Percentiles rank a stretch among this genome's conserved stretches.
These are phyloP conservation scores for Drosophila tanythrix DNA, from an alignment of 2,888 invertebrate species.

Conservation along the genomic window DNA sequence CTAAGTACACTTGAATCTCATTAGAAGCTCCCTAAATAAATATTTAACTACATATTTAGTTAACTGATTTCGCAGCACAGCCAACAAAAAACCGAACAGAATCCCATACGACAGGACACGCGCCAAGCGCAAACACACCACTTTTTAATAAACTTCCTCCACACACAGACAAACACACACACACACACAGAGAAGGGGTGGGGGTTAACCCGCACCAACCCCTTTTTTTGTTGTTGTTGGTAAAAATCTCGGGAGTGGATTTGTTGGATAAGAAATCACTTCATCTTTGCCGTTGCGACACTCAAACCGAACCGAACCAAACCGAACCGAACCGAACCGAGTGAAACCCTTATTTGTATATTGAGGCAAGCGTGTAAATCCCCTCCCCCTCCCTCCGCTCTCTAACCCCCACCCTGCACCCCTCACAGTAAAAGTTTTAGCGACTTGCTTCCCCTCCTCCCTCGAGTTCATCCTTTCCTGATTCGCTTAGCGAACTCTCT, in stretches of 20 bases:
- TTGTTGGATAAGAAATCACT: slow-evolving; percentile 80
- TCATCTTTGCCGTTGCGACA: slow-evolving; percentile 67
- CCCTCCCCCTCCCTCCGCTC: slow-evolving; percentile 36
- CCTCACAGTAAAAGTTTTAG: slow-evolving; percentile 14
- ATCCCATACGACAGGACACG: slow-evolving; percentile 65
- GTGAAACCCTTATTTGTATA: slow-evolving; percentile 79
- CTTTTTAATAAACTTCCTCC: slow-evolving; percentile 79
- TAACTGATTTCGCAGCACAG: slow-evolving; percentile 69
- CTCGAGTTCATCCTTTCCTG: slow-evolving; percentile 46
- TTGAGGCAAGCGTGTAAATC: slow-evolving; percentile 78
- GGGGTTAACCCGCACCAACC: slow-evolving; percentile 50
- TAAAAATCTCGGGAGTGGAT: slow-evolving; percentile 62
- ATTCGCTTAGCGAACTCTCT: slow-evolving; percentile 63
- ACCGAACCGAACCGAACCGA: slow-evolving; percentile 17
- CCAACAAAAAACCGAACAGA: slow-evolving; percentile 14
- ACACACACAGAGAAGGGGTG: slow-evolving; percentile 10
- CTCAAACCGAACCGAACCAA: slow-evolving; percentile 31
- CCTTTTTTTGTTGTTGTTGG: slow-evolving; percentile 41
- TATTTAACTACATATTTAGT: slow-evolving; percentile 75
- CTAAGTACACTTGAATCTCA: slow-evolving; percentile 70
- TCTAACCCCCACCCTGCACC: slow-evolving; percentile 12
- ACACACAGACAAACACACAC: slow-evolving; percentile 18
- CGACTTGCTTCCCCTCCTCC: slow-evolving; percentile 15
- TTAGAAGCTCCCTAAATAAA: slow-evolving; percentile 71
- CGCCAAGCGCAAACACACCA: slow-evolving; percentile 76